A percentile compares a stretch with the other conserved stretches of the same genome.
Evolutionary conservation across 2,888 invertebrate species (phyloP).

Genomic region (Pteria penguin): DNA sequence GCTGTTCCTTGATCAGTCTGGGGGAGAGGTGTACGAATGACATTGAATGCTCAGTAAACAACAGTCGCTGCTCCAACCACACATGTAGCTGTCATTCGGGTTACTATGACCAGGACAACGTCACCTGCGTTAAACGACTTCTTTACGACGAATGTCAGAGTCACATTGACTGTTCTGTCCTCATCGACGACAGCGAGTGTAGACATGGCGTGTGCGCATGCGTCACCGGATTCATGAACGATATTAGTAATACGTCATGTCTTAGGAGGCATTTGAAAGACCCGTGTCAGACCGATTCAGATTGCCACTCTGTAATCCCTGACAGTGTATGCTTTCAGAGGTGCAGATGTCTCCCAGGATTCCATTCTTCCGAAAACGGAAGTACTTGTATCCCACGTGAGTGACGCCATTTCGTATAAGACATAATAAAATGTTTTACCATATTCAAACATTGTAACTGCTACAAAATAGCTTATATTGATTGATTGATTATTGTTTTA

Average conservation of each 20-base stretch:
- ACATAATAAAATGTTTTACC: too few relatives aligned
- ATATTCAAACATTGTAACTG: too few relatives aligned
- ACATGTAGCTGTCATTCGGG: background rate
- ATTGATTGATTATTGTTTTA: too few relatives aligned
- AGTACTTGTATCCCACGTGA: background rate
- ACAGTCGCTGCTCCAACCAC: background rate
- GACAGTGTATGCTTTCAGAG: background rate
- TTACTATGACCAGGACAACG: background rate
- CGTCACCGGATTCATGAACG: background rate
- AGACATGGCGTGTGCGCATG: background rate
- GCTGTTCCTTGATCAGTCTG: too few relatives aligned
- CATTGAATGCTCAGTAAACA: too few relatives aligned
- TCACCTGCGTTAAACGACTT: background rate
- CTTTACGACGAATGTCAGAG: background rate
- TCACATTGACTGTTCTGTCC: background rate
- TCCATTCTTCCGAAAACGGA: background rate
- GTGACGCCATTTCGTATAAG: too few relatives aligned
- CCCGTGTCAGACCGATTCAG: background rate
- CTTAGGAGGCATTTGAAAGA: background rate
- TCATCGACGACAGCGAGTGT: background rate
- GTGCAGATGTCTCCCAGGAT: conserved; percentile 1
- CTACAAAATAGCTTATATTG: too few relatives aligned
- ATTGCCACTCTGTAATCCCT: background rate
- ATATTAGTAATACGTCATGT: background rate
- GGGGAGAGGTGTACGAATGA: too few relatives aligned